Evolutionary conservation across 2,797 vertebrate genomes (phyloP).

Genomic region (Sebastes nivosus): DNA sequence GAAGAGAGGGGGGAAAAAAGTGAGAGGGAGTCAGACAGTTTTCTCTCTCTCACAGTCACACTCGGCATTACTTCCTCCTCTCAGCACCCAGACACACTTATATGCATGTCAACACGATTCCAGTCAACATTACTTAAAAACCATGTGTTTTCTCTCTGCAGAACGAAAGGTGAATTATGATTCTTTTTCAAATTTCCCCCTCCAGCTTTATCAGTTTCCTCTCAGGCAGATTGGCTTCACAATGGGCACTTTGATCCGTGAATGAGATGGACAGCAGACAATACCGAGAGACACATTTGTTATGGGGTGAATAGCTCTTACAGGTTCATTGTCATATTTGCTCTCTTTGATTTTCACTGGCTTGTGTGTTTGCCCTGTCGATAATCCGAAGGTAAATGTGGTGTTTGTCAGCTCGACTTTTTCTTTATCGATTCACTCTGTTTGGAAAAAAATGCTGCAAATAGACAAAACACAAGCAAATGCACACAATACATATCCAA

Average conservation of each 20-base stretch:
- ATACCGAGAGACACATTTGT: background rate
- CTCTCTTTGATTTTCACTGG: slow-evolving; percentile 6
- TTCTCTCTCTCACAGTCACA: slow-evolving; percentile 1
- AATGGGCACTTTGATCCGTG: slow-evolving; percentile 22
- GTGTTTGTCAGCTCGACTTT: background rate
- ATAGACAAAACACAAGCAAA: background rate
- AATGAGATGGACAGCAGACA: slow-evolving; percentile 8
- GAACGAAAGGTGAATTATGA: slow-evolving; percentile 19
- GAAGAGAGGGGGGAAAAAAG: slow-evolving; percentile 12
- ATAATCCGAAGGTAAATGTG: slow-evolving; percentile 7
- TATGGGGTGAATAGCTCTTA: background rate
- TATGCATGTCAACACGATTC: slow-evolving; percentile 34
- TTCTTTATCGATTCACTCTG: background rate
- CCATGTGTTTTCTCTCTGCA: background rate
- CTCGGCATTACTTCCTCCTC: slow-evolving; percentile 7
- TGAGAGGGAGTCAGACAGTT: slow-evolving; percentile 23
- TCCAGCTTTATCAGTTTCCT: slow-evolving; percentile 7
- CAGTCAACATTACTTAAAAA: slow-evolving; percentile 34
- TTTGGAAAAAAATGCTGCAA: background rate
- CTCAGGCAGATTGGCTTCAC: slow-evolving; percentile 17
- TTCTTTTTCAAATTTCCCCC: background rate
- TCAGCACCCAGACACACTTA: slow-evolving; percentile 10
- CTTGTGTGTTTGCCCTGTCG: background rate
- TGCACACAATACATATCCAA: background rate
- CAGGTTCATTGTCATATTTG: slow-evolving; percentile 21